Conservation (phyloP, 2,888 invertebrate species). For the Caenorhabditis sp. region DNA sequence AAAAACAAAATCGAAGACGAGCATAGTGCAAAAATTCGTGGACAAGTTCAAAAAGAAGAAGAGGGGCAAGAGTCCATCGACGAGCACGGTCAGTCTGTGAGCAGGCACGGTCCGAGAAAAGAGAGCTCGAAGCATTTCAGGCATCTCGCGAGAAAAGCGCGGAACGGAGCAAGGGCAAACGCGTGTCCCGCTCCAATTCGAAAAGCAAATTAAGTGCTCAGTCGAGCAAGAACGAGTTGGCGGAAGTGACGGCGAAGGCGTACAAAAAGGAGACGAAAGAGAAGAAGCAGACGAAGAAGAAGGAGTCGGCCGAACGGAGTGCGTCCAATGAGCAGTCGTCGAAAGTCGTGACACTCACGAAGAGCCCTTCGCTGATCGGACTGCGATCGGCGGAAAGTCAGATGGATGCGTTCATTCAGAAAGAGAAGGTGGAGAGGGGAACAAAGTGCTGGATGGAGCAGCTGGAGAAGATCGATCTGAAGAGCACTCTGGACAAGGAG, state of each 20-base stretch:
- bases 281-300: conserved; percentile 5
- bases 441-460: conserved; percentile 32
- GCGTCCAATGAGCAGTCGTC: not conserved
- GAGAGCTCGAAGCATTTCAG: not conserved
- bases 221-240: conserved; percentile 1
- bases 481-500: conserved; percentile 1
- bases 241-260: conserved; percentile 34
- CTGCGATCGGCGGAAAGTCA: conserved; percentile 2
- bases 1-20: conserved; percentile 40
- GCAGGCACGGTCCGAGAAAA: not conserved
- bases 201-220: not conserved
- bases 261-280: not conserved
- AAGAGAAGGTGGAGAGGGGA: conserved; percentile 9
- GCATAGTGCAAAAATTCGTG: conserved; percentile 35
- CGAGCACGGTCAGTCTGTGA: not conserved
- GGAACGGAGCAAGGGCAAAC: conserved; percentile 7
- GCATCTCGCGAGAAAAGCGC: conserved; percentile 16
- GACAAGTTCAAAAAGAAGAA: conserved; percentile 41
- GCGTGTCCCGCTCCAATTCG: conserved; percentile 10
- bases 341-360: not conserved
- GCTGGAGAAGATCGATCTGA: conserved; percentile 21
- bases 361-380: not conserved
- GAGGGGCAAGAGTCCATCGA: not conserved
- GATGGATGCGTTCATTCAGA: conserved; percentile 3
- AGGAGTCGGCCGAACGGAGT: not conserved